Evolutionary conservation across 1,140 invertebrate genomes (phyloP).

Genomic region (Condylostylus longicornis): DNA sequence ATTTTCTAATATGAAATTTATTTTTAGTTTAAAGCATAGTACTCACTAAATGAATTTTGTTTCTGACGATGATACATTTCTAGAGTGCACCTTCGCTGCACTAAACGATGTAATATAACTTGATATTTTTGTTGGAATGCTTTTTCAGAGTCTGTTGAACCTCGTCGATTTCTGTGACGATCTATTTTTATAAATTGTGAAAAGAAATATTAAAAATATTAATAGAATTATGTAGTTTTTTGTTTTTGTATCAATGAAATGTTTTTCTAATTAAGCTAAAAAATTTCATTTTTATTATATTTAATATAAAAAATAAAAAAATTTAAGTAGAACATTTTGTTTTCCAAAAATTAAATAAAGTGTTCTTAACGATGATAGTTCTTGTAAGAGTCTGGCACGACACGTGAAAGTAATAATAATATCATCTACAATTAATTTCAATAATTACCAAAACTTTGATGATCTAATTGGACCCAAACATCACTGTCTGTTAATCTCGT

Average conservation of each 20-base stretch:
- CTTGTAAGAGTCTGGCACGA: neutral
- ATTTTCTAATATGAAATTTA: neutral
- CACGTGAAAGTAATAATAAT: neutral
- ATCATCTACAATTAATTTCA: too few relatives aligned
- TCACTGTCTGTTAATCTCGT: slow-evolving; percentile 61
- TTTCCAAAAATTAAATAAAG: too few relatives aligned
- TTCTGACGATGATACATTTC: slow-evolving; percentile 78
- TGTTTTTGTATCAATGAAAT: too few relatives aligned
- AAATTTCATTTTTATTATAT: too few relatives aligned
- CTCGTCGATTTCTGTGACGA: slow-evolving; percentile 35
- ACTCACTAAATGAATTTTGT: slow-evolving; percentile 70
- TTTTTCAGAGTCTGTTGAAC: slow-evolving; percentile 74
- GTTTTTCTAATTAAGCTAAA: too few relatives aligned
- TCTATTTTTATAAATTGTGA: too few relatives aligned
- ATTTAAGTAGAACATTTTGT: too few relatives aligned
- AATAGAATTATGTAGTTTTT: too few relatives aligned
- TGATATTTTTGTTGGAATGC: slow-evolving; percentile 75
- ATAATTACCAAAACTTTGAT: slow-evolving; percentile 22
- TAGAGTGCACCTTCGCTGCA: slow-evolving; percentile 78
- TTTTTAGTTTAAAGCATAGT: neutral
- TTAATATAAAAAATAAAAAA: too few relatives aligned
- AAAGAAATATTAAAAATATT: too few relatives aligned
- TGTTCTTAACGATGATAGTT: too few relatives aligned
- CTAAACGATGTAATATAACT: slow-evolving; percentile 71
- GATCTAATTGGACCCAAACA: slow-evolving; percentile 48